phyloP scores from a whole-genome alignment of 1,140 invertebrate genomes.

The Hetaerina americana region DNA sequence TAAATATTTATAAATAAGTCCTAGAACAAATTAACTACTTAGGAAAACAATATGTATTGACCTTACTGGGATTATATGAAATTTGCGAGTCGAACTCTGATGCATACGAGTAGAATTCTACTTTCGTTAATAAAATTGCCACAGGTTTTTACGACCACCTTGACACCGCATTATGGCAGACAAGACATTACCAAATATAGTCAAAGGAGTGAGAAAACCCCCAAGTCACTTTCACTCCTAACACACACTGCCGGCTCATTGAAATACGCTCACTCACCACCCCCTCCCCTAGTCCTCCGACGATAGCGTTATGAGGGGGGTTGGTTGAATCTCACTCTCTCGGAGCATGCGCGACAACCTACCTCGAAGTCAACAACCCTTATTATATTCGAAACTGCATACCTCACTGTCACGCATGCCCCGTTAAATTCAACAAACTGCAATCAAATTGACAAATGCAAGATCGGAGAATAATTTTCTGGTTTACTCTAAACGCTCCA shows the following conservation, averaged over 20 bases:
- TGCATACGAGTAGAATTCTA: too few species aligned
- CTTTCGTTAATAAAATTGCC: too few species aligned
- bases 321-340: background rate
- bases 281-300: background rate
- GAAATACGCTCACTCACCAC: background rate
- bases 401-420: background rate
- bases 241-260: background rate
- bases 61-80: too few species aligned
- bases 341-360: background rate
- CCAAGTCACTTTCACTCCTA: background rate
- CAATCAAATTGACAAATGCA: background rate
- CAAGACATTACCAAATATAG: constrained; percentile 11
- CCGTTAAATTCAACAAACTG: background rate
- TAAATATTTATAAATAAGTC: too few species aligned
- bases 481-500: too few species aligned
- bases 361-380: background rate
- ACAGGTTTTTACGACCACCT: background rate
- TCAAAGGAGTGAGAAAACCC: background rate
- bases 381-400: background rate
- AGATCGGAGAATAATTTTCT: too few species aligned
- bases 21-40: too few species aligned
- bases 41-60: too few species aligned
- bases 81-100: too few species aligned
- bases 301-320: background rate
- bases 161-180: background rate